Evolutionary conservation across 2,888 invertebrate species (phyloP), one percentile per base, ranked within the genome.

Genomic region (Cynaeus angustus): DNA sequence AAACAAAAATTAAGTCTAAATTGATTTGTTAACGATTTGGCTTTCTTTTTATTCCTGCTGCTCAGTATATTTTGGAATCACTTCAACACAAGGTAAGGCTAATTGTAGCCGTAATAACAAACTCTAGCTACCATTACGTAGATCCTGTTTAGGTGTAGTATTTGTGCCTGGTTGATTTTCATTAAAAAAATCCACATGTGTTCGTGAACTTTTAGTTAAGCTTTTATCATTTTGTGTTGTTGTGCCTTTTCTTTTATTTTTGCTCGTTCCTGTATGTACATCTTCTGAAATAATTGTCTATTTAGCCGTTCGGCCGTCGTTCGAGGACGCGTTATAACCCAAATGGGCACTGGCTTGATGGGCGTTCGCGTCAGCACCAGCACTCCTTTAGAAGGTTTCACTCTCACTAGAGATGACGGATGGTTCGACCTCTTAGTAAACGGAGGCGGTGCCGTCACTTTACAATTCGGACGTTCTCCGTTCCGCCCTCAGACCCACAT

Each of bases 391-490:
- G 98, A 97, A 88, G 99, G 99, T 9, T 98, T 97, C 86, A 99
- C 99, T 0, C 86, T 97, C 68, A 96, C 97, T 1, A 88, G 96
- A 69, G 95, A 95, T 75, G 96, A 96, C 79, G 96, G 96, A 55
- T 96, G 95, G 95, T 99, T 99, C 87, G 99, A 99, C 86, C 89
- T 99, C 56, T 89, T 99, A 82, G 98, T 99, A 10, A 99, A 99
- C 85, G 99, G 99, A n/a, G 99, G 99, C 0, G 98, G 98, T 0
- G 96, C 97, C 0, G 96, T 99, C 1, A 97, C 95, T 0, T 86
- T 99, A 56, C 95, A 97, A 83, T 98, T 99, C 82, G 97, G 98
- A 67, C 89, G 96, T 69, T 92, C 95, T 43, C 96, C 96, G 0
- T 97, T 97, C 86, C 91, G 94, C 73, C 92, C 96, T 0, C 94